phyloP scores from a whole-genome alignment of 2,797 vertebrate genomes.

The Anisognathus igniventris region DNA sequence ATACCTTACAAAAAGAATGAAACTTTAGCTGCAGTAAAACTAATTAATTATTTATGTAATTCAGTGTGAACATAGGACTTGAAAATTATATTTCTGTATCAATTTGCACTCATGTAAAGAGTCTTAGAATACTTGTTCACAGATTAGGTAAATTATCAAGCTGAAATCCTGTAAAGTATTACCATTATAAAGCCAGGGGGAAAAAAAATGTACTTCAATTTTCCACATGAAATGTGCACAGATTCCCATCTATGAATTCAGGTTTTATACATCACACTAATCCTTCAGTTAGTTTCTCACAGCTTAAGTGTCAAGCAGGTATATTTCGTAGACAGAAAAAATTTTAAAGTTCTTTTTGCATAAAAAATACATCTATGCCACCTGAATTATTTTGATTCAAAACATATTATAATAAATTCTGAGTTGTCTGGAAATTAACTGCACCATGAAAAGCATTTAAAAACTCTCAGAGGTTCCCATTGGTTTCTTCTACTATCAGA shows the following conservation, averaged over 20 bases:
- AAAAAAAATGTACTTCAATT: neutral
- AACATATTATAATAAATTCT: neutral
- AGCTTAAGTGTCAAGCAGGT: neutral
- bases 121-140: neutral
- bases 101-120: slow-evolving; percentile 26
- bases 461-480: neutral
- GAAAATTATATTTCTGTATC: slow-evolving; percentile 25
- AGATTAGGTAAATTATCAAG: neutral
- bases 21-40: slow-evolving; percentile 25
- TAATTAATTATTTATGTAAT: slow-evolving; percentile 46
- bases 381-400: neutral
- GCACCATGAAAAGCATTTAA: neutral
- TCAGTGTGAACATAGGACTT: neutral
- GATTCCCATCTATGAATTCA: neutral
- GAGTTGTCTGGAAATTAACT: neutral
- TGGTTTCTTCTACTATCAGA: neutral
- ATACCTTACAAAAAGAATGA: slow-evolving; percentile 30
- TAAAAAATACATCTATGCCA: neutral
- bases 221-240: neutral
- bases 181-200: neutral
- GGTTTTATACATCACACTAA: neutral
- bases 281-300: neutral
- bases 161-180: neutral
- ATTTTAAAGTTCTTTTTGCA: neutral
- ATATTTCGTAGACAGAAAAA: neutral